Conservation (phyloP, 1,140 invertebrate species). For the Drosophila azteca region DNA sequence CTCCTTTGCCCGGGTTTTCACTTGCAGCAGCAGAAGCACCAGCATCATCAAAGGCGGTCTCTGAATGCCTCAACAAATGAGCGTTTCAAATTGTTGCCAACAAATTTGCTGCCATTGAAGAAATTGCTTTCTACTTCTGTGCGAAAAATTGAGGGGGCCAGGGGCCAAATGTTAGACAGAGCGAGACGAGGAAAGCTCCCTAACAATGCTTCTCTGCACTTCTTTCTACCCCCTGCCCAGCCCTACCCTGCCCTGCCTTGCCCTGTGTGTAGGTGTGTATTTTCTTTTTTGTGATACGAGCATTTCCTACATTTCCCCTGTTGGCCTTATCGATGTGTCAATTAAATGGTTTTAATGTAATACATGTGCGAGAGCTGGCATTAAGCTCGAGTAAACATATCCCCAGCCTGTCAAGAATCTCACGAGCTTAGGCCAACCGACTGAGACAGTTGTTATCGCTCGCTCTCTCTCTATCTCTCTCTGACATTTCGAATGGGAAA, state of each 20-base stretch:
- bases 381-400: conserved; percentile 53
- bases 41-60: conserved; percentile 58
- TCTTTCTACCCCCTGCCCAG: background rate
- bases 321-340: conserved; percentile 65
- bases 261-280: conserved; percentile 20
- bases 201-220: conserved; percentile 22
- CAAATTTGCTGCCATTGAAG: conserved; percentile 77
- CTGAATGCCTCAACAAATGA: conserved; percentile 71
- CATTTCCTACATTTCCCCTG: conserved; percentile 21
- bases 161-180: conserved; percentile 1
- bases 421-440: conserved; percentile 41
- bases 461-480: background rate
- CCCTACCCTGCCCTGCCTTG: too few species aligned
- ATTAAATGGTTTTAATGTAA: conserved; percentile 75
- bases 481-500: conserved; percentile 25
- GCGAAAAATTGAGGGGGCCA: conserved; percentile 4
- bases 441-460: conserved; percentile 30
- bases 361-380: conserved; percentile 56
- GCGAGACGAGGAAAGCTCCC: conserved; percentile 20
- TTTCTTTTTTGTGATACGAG: conserved; percentile 4
- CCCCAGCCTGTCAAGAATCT: conserved; percentile 37
- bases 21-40: conserved; percentile 4
- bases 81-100: conserved; percentile 77
- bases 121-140: conserved; percentile 55
- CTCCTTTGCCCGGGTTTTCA: conserved; percentile 36